Base-by-base conservation (phyloP, 2,113 vertebrate genomes). In the Taurulus bubalis region DNA sequence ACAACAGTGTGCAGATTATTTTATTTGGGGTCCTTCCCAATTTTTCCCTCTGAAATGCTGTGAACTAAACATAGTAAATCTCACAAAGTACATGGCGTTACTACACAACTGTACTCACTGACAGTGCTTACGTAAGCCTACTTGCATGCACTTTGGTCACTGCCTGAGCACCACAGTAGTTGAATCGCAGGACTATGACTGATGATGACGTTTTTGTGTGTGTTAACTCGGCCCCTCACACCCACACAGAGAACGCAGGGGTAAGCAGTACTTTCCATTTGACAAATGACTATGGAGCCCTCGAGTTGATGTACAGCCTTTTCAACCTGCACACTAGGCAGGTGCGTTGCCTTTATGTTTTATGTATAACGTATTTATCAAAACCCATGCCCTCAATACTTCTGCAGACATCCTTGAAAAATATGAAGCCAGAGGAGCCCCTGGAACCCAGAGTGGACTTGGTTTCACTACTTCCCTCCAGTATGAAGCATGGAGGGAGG, bases 301-400 rank as follows among this genome's bases (percentile, higher is more conserved):
- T 80, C 2, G 60, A 77, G 71, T 74, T 87, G 79, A 79, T 71
- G 65, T 53, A 63, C 49, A 49, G 63, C 73, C 58, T 68, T 74
- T 80, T 83, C 73, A 81, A 71, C 75, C 75, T 69, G 79, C 85
- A 68, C 85, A 80, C 72, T 24, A 81, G 73, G 86, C 72, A 85
- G 77, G 65, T 80, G 58, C 81, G 70, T 79, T 66, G 65, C 77
- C 82, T 82, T 90, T 85, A 92, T 91, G 87, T 92, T 90, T 92
- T 91, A 90, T 91, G 76, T 81, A 92, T 89, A 58, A 55, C 14
- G 26, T 89, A 85, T 92, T 86, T 89, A 90, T 88, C 83, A 86
- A 66, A 64, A 69, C n/a, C 59, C 42, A 20, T 58, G 34, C 38
- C 51, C 74, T 87, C 74, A 67, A 60, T 86, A 73, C 76, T 62